phyloP scores from a whole-genome alignment of 2,797 vertebrate genomes.

The Hydrolagus colliei region DNA sequence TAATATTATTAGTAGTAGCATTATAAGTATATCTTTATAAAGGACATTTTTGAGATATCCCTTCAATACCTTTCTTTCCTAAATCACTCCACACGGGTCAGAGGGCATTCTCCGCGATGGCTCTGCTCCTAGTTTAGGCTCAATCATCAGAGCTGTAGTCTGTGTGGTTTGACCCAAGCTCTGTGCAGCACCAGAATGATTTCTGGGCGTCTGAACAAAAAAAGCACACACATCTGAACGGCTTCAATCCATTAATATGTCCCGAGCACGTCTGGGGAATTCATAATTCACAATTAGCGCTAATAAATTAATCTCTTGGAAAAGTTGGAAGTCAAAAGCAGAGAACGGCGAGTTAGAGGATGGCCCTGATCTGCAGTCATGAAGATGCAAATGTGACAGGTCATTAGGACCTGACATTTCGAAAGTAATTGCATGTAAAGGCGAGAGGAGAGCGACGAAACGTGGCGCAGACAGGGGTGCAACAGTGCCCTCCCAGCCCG shows the following conservation, averaged over 20 bases:
- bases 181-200: too few relatives aligned
- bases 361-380: not conserved
- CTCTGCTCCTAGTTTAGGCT: too few relatives aligned
- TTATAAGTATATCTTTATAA: too few relatives aligned
- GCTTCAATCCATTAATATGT: not conserved
- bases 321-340: conserved; percentile 10
- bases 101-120: too few relatives aligned
- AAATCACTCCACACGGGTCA: too few relatives aligned
- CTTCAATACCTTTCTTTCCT: too few relatives aligned
- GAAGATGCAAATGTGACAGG: not conserved
- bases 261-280: not conserved
- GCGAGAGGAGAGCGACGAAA: not conserved
- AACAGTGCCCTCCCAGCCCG: not conserved
- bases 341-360: not conserved
- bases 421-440: conserved; percentile 4
- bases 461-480: not conserved
- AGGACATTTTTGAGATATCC: too few relatives aligned
- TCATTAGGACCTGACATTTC: not conserved
- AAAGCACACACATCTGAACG: not conserved
- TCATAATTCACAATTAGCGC: not conserved
- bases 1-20: too few relatives aligned
- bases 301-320: not conserved
- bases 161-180: too few relatives aligned
- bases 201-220: too few relatives aligned
- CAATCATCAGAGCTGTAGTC: too few relatives aligned